Percentiles rank a stretch among this genome's conserved stretches.
Evolutionary conservation across 2,797 vertebrate genomes (phyloP).

Genomic region (Alca torda): DNA sequence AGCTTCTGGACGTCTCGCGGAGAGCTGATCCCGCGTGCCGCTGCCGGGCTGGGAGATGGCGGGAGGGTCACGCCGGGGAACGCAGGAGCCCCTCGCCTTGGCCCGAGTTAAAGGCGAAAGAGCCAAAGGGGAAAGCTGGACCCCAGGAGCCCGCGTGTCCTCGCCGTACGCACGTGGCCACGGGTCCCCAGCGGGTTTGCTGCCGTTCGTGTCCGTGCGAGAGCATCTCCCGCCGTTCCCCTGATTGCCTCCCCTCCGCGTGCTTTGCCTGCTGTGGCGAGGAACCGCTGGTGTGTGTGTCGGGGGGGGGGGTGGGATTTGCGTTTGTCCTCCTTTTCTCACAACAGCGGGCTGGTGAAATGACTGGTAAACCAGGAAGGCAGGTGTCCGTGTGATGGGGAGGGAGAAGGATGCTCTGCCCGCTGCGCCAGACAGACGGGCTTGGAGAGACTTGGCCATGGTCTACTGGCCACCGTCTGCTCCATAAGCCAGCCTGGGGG

Average conservation of each 20-base stretch:
- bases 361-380: not conserved
- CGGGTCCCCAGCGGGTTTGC: not conserved
- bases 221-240: not conserved
- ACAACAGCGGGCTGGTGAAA: not conserved
- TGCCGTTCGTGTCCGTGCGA: not conserved
- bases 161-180: not conserved
- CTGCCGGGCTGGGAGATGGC: not conserved
- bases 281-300: not conserved
- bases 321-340: not conserved
- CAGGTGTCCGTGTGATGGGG: not conserved
- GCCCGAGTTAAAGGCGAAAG: not conserved
- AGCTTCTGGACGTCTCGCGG: not conserved
- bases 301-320: too few relatives aligned
- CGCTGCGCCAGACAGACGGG: fast-evolving
- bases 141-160: not conserved
- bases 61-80: not conserved
- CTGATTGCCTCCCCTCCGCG: not conserved
- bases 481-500: not conserved
- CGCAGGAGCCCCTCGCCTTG: not conserved
- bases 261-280: fast-evolving
- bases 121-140: not conserved
- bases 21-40: not conserved
- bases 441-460: not conserved
- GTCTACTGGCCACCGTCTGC: not conserved
- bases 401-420: not conserved